phyloP scores from a whole-genome alignment of 1,140 invertebrate genomes.

The Archivesica marissinica region DNA sequence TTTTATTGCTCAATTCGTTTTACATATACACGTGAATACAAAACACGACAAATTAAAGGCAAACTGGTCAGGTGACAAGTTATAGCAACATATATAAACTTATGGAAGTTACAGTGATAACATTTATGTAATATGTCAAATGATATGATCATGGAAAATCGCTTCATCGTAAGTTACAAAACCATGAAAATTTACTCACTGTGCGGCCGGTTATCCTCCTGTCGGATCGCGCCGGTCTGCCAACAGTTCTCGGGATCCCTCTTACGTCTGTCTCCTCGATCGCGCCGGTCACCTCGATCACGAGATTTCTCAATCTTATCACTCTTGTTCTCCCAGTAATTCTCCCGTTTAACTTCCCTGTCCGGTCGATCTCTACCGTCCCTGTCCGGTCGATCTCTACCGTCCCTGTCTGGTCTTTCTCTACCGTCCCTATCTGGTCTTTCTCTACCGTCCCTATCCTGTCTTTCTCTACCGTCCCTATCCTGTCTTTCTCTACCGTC shows the following conservation, averaged over 20 bases:
- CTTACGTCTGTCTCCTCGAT: constrained; percentile 6
- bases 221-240: background rate
- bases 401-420: constrained; percentile 41
- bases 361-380: constrained; percentile 34
- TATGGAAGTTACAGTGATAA: too few relatives aligned
- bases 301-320: constrained; percentile 57
- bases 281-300: constrained; percentile 14
- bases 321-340: constrained; percentile 58
- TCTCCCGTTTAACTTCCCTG: constrained; percentile 37
- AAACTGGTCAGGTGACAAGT: too few relatives aligned
- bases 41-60: too few relatives aligned
- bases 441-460: background rate
- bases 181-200: constrained; percentile 29
- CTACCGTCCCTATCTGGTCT: too few relatives aligned
- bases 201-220: background rate
- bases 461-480: constrained; percentile 16
- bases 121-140: too few relatives aligned
- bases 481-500: constrained; percentile 48
- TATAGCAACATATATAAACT: too few relatives aligned
- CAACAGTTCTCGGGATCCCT: constrained; percentile 15
- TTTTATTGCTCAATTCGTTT: too few relatives aligned
- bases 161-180: too few relatives aligned
- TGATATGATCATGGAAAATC: too few relatives aligned
- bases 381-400: background rate
- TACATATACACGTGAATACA: too few relatives aligned